A percentile compares a stretch with the other conserved stretches of the same genome.
Conservation (phyloP, 2,888 invertebrate species). For the Kuschelorhynchus macadamiae region DNA sequence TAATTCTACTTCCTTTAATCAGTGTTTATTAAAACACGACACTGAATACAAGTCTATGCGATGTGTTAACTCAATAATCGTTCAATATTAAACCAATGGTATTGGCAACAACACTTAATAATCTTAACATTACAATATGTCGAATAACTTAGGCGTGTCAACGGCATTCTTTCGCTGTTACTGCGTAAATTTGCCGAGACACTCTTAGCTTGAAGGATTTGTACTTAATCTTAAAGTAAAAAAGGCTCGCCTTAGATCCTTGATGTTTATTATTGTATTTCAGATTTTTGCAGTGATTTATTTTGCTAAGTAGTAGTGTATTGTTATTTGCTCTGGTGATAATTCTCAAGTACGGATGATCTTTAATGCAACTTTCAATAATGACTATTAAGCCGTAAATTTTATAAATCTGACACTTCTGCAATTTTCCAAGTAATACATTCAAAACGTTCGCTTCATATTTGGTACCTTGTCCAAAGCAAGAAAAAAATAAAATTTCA, state of each 20-base stretch:
- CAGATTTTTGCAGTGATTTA: too few relatives aligned
- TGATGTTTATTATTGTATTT: conserved; percentile 19
- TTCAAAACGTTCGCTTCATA: too few relatives aligned
- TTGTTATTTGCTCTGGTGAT: too few relatives aligned
- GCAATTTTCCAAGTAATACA: too few relatives aligned
- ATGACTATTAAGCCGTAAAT: too few relatives aligned
- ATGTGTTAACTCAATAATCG: conserved; percentile 5
- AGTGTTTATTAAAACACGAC: neutral
- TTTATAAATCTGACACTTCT: too few relatives aligned
- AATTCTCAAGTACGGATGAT: too few relatives aligned
- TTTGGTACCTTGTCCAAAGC: too few relatives aligned
- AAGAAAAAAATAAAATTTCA: too few relatives aligned
- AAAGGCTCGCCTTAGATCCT: conserved; percentile 26
- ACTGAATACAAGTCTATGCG: conserved; percentile 1
- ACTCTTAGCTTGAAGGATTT: conserved; percentile 24
- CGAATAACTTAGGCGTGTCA: conserved; percentile 49
- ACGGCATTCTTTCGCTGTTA: conserved; percentile 42
- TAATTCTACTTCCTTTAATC: conserved; percentile 2
- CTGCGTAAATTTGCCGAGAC: conserved; percentile 33
- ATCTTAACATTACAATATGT: conserved; percentile 42
- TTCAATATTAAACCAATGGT: conserved; percentile 8
- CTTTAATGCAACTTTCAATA: too few relatives aligned
- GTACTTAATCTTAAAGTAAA: conserved; percentile 9
- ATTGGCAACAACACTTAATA: conserved; percentile 35
- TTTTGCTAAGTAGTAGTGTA: too few relatives aligned